Evolutionary conservation across 2,888 invertebrate species (phyloP).

Genomic region (Latrodectus elegans): DNA sequence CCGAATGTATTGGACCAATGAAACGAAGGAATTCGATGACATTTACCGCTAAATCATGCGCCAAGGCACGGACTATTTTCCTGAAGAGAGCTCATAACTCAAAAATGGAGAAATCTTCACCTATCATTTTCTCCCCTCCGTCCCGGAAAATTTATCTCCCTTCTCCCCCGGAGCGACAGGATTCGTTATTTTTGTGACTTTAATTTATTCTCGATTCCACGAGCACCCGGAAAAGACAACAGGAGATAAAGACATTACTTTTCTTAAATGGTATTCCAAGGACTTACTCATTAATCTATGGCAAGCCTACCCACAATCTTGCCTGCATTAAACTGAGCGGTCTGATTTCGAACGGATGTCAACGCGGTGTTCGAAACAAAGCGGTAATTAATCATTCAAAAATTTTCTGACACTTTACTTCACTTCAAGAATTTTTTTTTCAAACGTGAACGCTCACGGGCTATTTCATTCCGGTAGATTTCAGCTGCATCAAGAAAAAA

Average conservation of each 20-base stretch:
- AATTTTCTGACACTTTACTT: neutral
- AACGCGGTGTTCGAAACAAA: neutral
- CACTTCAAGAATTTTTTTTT: neutral
- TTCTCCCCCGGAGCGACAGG: conserved; percentile 7
- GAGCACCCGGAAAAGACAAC: conserved; percentile 4
- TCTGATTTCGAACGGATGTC: neutral
- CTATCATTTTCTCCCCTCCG: neutral
- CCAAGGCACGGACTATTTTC: neutral
- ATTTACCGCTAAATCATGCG: neutral
- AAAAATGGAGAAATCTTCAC: conserved; percentile 15
- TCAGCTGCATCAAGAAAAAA: too few relatives aligned
- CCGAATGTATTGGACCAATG: conserved; percentile 5
- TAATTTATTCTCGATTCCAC: conserved; percentile 47
- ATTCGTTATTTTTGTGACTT: conserved; percentile 9
- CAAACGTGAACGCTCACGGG: too few relatives aligned
- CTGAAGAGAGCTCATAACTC: conserved; percentile 4
- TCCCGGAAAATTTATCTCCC: neutral
- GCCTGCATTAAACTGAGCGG: neutral
- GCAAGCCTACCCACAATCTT: neutral
- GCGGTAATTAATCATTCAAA: neutral
- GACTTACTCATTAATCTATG: conserved; percentile 20
- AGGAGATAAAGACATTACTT: conserved; percentile 32
- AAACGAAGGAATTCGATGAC: neutral
- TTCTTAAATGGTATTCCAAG: conserved; percentile 23
- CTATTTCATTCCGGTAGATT: too few relatives aligned